These are phyloP conservation scores for Orchestia grillus DNA, from an alignment of 1,140 invertebrate species.

Conservation along the genomic window DNA sequence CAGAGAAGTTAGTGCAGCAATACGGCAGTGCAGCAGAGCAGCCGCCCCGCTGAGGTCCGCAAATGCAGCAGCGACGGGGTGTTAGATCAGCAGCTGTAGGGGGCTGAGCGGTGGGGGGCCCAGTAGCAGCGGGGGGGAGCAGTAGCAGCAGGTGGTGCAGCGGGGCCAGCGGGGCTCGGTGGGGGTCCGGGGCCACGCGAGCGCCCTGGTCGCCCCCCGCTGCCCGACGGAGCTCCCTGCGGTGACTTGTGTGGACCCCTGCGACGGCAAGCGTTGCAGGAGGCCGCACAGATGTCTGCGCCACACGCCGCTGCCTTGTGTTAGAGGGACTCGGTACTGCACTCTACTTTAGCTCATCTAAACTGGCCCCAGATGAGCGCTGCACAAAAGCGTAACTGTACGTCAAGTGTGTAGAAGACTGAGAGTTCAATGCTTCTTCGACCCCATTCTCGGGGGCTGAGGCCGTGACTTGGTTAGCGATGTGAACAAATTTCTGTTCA, in stretches of 20 bases:
- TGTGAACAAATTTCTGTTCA: background rate
- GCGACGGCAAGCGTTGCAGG: background rate
- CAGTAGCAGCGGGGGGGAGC: background rate
- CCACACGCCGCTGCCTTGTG: background rate
- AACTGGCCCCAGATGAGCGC: background rate
- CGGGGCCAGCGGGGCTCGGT: background rate
- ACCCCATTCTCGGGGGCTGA: background rate
- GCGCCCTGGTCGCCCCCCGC: background rate
- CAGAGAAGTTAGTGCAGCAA: too few species aligned
- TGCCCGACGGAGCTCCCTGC: background rate
- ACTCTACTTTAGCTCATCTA: background rate
- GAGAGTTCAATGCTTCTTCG: background rate
- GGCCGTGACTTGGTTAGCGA: background rate
- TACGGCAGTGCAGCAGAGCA: too few species aligned
- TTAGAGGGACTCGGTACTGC: background rate
- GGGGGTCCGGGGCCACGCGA: background rate
- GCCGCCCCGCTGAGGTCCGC: too few species aligned
- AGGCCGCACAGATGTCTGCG: background rate
- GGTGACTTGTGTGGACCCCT: background rate
- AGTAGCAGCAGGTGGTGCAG: background rate
- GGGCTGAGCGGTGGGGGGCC: background rate
- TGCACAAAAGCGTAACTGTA: background rate
- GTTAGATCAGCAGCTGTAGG: background rate
- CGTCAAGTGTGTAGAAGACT: background rate
- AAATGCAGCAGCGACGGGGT: background rate